Evolutionary conservation across 2,797 vertebrate species (phyloP).

Genomic region (Odontamblyopus rebecca): DNA sequence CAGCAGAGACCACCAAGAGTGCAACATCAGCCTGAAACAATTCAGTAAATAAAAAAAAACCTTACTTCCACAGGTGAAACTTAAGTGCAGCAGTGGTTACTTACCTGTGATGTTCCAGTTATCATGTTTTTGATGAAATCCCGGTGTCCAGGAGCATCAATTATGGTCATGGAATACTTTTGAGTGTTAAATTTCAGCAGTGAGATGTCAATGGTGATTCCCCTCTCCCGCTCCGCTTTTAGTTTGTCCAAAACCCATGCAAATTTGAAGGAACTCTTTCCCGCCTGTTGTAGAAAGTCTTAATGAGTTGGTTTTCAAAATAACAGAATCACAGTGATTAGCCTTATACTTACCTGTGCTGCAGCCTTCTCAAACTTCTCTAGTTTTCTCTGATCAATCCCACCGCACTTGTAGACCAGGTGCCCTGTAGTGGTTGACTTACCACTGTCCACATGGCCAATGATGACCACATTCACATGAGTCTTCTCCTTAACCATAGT

Average conservation of each 20-base stretch:
- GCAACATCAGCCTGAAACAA: conserved; percentile 79
- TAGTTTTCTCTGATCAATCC: conserved; percentile 77
- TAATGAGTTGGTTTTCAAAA: not conserved
- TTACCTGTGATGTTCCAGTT: conserved; percentile 82
- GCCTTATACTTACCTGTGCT: conserved; percentile 55
- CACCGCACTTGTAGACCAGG: conserved; percentile 83
- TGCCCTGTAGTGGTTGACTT: conserved; percentile 85
- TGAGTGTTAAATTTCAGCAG: conserved; percentile 83
- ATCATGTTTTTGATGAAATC: conserved; percentile 89
- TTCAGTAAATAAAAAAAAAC: not conserved
- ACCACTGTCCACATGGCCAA: conserved; percentile 85
- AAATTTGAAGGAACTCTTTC: conserved; percentile 83
- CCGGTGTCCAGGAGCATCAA: conserved; percentile 82
- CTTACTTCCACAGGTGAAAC: not conserved
- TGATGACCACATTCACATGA: conserved; percentile 81
- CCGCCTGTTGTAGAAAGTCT: conserved; percentile 62
- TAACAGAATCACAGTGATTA: not conserved
- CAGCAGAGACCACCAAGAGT: conserved; percentile 81
- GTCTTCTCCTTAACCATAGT: conserved; percentile 66
- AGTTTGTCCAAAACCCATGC: conserved; percentile 85
- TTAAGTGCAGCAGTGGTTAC: not conserved
- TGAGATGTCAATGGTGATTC: conserved; percentile 83
- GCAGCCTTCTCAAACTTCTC: conserved; percentile 84
- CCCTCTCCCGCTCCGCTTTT: conserved; percentile 81
- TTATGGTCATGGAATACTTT: conserved; percentile 80